Conservation (phyloP, 64 coral and sea anemone genomes). For the Porites australiensis region DNA sequence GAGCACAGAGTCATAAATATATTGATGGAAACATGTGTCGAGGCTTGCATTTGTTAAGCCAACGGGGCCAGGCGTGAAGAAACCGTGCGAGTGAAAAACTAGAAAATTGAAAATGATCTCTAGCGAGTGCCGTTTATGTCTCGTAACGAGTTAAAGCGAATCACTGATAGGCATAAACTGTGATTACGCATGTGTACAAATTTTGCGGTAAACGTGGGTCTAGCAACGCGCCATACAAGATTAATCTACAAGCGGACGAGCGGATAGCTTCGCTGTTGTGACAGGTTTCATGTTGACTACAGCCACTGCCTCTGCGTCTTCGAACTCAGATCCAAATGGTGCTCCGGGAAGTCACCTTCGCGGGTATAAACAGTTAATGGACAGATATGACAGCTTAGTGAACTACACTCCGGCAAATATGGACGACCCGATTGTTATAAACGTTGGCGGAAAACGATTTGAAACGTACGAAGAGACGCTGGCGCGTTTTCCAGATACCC, state of each 20-base stretch:
- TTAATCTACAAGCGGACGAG: conserved; percentile 78
- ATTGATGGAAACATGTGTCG: conserved; percentile 89
- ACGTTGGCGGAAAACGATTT: conserved; percentile 95
- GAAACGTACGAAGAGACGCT: conserved; percentile 97
- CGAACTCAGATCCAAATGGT: conserved; percentile 47
- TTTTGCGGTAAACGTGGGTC: conserved; percentile 82
- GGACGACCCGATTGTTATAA: conserved; percentile 91
- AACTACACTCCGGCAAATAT: conserved; percentile 59
- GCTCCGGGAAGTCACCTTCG: conserved; percentile 43
- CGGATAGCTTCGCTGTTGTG: conserved; percentile 30
- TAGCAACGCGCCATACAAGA: conserved; percentile 75
- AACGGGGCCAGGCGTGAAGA: conserved; percentile 40
- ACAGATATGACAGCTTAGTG: conserved; percentile 26
- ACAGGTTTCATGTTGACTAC: conserved; percentile 94
- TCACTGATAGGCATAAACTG: neutral
- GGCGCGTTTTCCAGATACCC: conserved; percentile 89
- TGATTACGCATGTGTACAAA: conserved; percentile 83
- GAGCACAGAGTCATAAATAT: conserved; percentile 85
- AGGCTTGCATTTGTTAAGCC: conserved; percentile 92
- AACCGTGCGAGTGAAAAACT: conserved; percentile 14
- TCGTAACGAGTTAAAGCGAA: conserved; percentile 35
- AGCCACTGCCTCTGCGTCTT: conserved; percentile 51
- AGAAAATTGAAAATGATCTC: conserved; percentile 26
- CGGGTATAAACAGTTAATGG: conserved; percentile 62
- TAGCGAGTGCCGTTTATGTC: neutral